These are phyloP conservation scores for Lycocorax pyrrhopterus DNA, from an alignment of 2,113 vertebrate species.

Conservation along the genomic window DNA sequence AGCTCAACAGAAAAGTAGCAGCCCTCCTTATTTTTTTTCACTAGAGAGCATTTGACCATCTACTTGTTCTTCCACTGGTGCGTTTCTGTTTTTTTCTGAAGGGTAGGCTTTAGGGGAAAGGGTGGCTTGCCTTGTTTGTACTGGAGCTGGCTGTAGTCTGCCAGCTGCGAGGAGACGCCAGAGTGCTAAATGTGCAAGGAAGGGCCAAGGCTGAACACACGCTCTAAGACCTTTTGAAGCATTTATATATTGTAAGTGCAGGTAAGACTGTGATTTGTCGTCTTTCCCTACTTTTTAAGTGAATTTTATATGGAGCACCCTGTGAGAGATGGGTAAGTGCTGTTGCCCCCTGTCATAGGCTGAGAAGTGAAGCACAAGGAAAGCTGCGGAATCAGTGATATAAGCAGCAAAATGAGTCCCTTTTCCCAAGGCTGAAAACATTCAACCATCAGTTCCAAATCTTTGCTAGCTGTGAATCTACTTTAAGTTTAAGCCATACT, in stretches of 20 bases:
- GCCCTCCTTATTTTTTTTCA: not conserved
- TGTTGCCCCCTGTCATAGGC: accelerated
- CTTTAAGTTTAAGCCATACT: not conserved
- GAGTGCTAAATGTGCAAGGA: not conserved
- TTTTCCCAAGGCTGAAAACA: not conserved
- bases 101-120: not conserved
- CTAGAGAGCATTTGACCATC: not conserved
- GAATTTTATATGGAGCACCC: not conserved
- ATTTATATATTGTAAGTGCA: not conserved
- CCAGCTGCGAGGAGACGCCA: not conserved
- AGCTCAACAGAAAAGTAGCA: not conserved
- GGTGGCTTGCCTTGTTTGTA: not conserved
- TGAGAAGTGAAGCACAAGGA: not conserved
- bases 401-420: not conserved
- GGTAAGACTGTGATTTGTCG: not conserved
- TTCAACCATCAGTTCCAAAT: not conserved
- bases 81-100: not conserved
- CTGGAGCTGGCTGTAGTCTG: not conserved
- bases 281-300: not conserved
- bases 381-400: not conserved
- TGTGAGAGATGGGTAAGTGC: not conserved
- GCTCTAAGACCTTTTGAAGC: not conserved
- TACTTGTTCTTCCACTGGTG: not conserved
- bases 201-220: not conserved
- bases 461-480: not conserved